A percentile compares a stretch with the other conserved stretches of the same genome.
These are phyloP conservation scores for Hemitrygon akajei DNA, from an alignment of 2,797 vertebrate species.

Conservation along the genomic window DNA sequence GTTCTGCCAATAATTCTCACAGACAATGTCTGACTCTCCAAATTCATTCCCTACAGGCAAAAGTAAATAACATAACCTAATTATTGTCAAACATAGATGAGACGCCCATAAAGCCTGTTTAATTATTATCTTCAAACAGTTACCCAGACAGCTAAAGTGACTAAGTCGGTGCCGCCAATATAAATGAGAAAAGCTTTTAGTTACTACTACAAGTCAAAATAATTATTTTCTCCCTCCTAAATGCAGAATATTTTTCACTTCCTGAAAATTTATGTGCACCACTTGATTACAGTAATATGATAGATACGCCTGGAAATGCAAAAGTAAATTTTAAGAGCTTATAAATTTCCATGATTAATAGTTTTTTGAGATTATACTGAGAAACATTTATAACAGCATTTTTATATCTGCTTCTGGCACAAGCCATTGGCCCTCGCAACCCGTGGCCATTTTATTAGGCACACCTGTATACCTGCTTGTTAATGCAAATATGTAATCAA, in stretches of 20 bases:
- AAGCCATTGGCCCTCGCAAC: too few relatives aligned
- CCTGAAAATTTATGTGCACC: neutral
- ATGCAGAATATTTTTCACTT: neutral
- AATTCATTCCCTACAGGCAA: conserved; percentile 5
- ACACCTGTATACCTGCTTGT: too few relatives aligned
- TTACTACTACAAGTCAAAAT: neutral
- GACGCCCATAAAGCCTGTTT: neutral
- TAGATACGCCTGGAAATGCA: neutral
- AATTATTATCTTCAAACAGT: conserved; percentile 14
- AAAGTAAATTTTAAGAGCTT: neutral
- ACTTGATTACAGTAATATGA: neutral
- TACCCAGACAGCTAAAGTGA: neutral
- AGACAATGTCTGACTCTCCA: neutral
- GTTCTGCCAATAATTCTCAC: neutral
- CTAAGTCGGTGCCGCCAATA: neutral
- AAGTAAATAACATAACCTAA: neutral
- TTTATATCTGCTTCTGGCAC: neutral
- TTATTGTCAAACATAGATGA: neutral
- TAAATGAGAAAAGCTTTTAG: neutral
- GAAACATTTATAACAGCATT: too few relatives aligned
- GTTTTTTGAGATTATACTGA: neutral
- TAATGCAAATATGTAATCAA: too few relatives aligned
- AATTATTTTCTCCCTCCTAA: neutral
- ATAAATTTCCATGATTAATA: too few relatives aligned
- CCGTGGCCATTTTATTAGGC: too few relatives aligned